Percentiles rank a stretch among this genome's conserved stretches.
These are phyloP conservation scores for Atta texana DNA, from an alignment of 1,140 invertebrate genomes.

Conservation along the genomic window DNA sequence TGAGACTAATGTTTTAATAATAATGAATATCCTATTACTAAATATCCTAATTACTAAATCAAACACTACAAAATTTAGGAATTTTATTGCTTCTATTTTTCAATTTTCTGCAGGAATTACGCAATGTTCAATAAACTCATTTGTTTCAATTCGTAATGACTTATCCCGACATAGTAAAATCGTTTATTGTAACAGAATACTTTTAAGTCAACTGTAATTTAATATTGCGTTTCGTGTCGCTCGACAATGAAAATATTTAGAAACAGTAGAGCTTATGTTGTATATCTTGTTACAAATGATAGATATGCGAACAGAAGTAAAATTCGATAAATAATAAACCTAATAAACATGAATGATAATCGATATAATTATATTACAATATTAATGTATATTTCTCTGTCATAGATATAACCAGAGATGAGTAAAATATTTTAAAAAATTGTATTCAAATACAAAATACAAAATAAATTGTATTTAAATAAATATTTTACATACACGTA, in stretches of 20 bases:
- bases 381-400: neutral
- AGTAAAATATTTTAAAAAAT: no score
- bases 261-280: neutral
- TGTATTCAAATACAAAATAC: no score
- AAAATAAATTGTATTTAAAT: no score
- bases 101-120: neutral
- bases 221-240: neutral
- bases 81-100: neutral
- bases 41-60: neutral
- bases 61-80: neutral
- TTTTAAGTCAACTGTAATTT: neutral
- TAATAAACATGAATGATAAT: constrained; percentile 18
- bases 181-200: constrained; percentile 17
- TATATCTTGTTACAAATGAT: neutral
- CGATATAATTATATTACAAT: neutral
- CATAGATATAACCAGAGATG: neutral
- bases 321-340: constrained; percentile 16
- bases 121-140: neutral
- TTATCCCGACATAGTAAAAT: neutral
- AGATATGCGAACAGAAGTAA: neutral
- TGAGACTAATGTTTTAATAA: no score
- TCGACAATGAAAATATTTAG: constrained; percentile 14
- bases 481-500: no score
- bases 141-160: neutral
- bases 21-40: neutral